Evolutionary conservation across 2,888 invertebrate genomes (phyloP).

Genomic region (Trichopoda pennipes): DNA sequence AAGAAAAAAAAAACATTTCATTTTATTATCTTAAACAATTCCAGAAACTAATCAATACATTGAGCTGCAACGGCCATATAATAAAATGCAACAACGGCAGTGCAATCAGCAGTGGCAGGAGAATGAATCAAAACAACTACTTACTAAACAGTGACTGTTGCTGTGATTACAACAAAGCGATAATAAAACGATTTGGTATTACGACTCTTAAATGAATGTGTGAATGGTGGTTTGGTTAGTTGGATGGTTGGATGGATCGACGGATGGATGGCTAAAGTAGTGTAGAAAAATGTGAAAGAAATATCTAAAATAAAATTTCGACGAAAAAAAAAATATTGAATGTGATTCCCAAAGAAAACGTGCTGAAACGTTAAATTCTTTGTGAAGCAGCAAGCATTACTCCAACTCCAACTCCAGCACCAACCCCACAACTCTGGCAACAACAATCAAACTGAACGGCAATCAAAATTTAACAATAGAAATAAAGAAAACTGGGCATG

Average conservation of each 20-base stretch:
- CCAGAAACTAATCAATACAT: slow-evolving; percentile 68
- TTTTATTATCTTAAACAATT: slow-evolving; percentile 55
- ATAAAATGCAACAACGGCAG: slow-evolving; percentile 52
- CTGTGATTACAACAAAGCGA: slow-evolving; percentile 65
- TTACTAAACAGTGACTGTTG: slow-evolving; percentile 45
- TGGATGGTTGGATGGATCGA: slow-evolving; percentile 10
- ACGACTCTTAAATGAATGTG: slow-evolving; percentile 40
- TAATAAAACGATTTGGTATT: slow-evolving; percentile 67
- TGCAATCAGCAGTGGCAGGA: slow-evolving; percentile 14
- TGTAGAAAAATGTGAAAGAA: slow-evolving; percentile 13
- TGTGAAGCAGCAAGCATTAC: slow-evolving; percentile 39
- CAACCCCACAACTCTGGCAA: slow-evolving; percentile 1
- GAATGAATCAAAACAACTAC: slow-evolving; percentile 21
- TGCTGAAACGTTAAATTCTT: slow-evolving; percentile 63
- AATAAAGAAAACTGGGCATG: slow-evolving; percentile 53
- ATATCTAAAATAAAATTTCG: slow-evolving; percentile 37
- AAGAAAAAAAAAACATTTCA: slow-evolving; percentile 32
- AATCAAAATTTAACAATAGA: slow-evolving; percentile 54
- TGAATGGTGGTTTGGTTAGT: slow-evolving; percentile 14
- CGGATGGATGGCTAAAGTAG: neutral
- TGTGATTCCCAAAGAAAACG: slow-evolving; percentile 61
- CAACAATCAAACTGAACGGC: slow-evolving; percentile 32
- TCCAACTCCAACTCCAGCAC: neutral
- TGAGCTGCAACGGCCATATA: slow-evolving; percentile 47
- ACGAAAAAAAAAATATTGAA: slow-evolving; percentile 56